These are phyloP conservation scores for Sporophila hypoxantha DNA, from an alignment of 2,113 vertebrate species.

Conservation along the genomic window DNA sequence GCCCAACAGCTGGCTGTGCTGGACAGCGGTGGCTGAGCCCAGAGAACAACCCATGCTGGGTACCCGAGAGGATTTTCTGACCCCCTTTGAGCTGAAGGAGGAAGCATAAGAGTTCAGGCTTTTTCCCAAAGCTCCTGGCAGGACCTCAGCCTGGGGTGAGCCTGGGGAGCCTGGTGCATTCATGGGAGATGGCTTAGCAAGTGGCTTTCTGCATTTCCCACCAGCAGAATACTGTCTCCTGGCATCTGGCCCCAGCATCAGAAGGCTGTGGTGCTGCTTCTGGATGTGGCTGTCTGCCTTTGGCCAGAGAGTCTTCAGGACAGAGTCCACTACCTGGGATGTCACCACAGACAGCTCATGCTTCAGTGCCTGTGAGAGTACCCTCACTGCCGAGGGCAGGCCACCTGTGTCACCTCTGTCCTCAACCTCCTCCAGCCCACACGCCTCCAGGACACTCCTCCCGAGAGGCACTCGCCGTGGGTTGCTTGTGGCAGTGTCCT, in stretches of 20 bases:
- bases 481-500: background rate
- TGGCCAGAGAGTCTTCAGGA: constrained; percentile 75
- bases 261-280: background rate
- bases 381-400: constrained; percentile 49
- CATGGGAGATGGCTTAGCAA: background rate
- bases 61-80: constrained; percentile 68
- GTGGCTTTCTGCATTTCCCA: background rate
- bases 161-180: background rate
- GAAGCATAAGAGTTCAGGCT: constrained; percentile 47
- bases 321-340: constrained; percentile 81
- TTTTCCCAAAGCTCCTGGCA: constrained; percentile 69
- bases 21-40: constrained; percentile 59
- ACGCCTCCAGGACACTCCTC: background rate
- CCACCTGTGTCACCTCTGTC: background rate
- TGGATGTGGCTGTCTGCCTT: constrained; percentile 51
- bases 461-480: background rate
- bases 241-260: background rate
- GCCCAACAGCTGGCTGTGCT: constrained; percentile 77
- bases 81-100: constrained; percentile 43
- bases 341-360: constrained; percentile 78
- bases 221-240: background rate
- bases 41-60: constrained; percentile 67
- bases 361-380: constrained; percentile 79
- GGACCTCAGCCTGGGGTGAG: constrained; percentile 65
- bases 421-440: constrained; percentile 5